Base-by-base conservation (phyloP, 2,113 vertebrate species). In the Laterallus jamaicensis region DNA sequence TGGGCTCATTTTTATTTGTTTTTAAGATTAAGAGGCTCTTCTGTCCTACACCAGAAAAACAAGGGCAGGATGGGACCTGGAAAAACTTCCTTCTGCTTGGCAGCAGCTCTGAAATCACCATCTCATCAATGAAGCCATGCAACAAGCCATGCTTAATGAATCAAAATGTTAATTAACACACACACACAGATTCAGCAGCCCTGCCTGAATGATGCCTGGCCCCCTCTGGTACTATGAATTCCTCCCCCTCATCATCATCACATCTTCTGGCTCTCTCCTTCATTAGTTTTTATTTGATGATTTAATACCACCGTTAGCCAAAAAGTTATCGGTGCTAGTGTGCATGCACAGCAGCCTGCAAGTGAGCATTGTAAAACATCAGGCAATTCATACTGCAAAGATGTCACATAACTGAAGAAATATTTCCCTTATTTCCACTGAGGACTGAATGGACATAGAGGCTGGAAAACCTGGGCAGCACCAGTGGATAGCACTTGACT, bases 211-310 rank as follows among this genome's bases (percentile, higher is more conserved):
- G 73, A 86, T 42, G 54, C 35, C 66, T 93, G 66, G 17, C 32
- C 77, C 73, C 60, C 37, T 82, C 77, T 50, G 55, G 58, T 76
- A 1, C 66, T 71, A 39, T 89, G 84, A 84, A 87, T 93, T 82
- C 89, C 68, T 92, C 87, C 92, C 86, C 8, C 91, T 93, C 79
- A 92, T 96, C 95, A 94, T 86, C 92, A 91, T 82, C 92, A 67
- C 82, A 77, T 94, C 86, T 92, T 93, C 56, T 91, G 86, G 32
- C 81, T 95, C 70, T 90, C 67, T 89, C 78, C 87, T 73, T 95
- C 94, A 75, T 95, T 96, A 91, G 81, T 86, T 91, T 97, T 96
- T 91, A 95, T 92, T 87, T 94, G 91, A 90, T 93, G 92, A 95
- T 96, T 95, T 93, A 91, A 90, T 64, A 35, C 29, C 75, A 55